phyloP scores from a whole-genome alignment of 1,140 invertebrate species.

The Drusus annulatus region DNA sequence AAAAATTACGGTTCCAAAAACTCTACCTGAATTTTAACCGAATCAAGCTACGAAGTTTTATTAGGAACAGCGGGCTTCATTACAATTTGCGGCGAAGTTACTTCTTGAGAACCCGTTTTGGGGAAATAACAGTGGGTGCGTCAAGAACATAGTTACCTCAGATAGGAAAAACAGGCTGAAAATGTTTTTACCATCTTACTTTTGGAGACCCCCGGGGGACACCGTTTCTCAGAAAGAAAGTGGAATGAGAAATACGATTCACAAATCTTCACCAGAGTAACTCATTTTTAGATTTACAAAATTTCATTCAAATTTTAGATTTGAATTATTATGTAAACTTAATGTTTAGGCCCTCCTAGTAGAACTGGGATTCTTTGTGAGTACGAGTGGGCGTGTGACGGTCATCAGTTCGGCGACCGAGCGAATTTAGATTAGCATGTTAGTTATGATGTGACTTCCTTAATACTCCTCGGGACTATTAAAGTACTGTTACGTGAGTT shows the following conservation, averaged over 20 bases:
- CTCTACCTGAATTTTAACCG: slow-evolving; percentile 14
- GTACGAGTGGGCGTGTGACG: no score
- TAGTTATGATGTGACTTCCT: no score
- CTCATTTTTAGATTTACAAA: no score
- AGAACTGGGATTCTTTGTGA: no score
- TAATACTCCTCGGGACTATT: not conserved
- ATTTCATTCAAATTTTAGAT: no score
- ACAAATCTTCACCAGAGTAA: no score
- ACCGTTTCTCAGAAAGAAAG: not conserved
- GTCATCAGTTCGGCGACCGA: no score
- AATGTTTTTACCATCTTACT: not conserved
- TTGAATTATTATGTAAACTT: no score
- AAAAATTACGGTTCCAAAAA: not conserved
- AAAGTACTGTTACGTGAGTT: slow-evolving; percentile 4
- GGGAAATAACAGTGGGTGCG: slow-evolving; percentile 1
- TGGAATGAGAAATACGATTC: not conserved
- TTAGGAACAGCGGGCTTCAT: slow-evolving; percentile 29
- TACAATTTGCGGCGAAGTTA: slow-evolving; percentile 29
- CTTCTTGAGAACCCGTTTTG: slow-evolving; percentile 5
- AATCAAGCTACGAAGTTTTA: slow-evolving; percentile 29
- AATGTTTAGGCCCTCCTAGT: no score
- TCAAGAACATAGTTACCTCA: not conserved
- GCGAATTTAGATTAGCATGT: no score
- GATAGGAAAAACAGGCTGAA: not conserved
- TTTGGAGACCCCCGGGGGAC: not conserved